phyloP scores from a whole-genome alignment of 2,888 invertebrate genomes.

The Ormyrus labotus region DNA sequence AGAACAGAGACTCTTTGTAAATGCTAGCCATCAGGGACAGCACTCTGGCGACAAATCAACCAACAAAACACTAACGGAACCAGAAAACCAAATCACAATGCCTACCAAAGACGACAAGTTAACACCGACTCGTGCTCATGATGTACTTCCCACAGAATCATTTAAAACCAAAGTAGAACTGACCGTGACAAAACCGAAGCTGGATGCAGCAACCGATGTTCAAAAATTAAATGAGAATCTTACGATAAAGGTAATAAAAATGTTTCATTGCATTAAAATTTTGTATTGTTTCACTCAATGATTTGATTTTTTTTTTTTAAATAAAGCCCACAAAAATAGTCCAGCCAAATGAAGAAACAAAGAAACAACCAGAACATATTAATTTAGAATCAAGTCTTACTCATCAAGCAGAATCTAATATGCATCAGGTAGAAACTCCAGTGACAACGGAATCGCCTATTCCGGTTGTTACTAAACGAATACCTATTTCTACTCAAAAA shows the following conservation, averaged over 20 bases:
- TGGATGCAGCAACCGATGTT: constrained; percentile 33
- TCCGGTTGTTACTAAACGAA: constrained; percentile 23
- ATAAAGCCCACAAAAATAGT: constrained; percentile 53
- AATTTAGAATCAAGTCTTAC: constrained; percentile 44
- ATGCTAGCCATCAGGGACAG: constrained; percentile 77
- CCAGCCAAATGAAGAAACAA: constrained; percentile 31
- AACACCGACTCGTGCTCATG: constrained; percentile 12
- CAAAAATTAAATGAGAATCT: constrained; percentile 35
- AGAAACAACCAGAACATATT: constrained; percentile 2
- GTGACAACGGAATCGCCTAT: not conserved
- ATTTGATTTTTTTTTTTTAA: constrained; percentile 15
- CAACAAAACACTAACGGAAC: constrained; percentile 41
- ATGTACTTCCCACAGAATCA: constrained; percentile 3
- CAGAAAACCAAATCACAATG: constrained; percentile 10
- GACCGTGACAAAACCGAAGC: constrained; percentile 45
- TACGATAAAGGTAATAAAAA: constrained; percentile 33
- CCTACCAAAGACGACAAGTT: constrained; percentile 41
- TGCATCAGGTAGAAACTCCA: constrained; percentile 31
- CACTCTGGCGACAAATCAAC: constrained; percentile 64
- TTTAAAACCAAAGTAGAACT: constrained; percentile 39
- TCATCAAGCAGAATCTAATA: constrained; percentile 20
- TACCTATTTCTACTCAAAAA: constrained; percentile 25
- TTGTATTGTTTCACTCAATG: not conserved
- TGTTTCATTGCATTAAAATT: not conserved
- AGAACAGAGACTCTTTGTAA: constrained; percentile 82